A percentile compares a stretch with the other conserved stretches of the same genome.
Evolutionary conservation across 53 echinoderm and acorn worm species (phyloP).

Genomic region (Patiria pectinifera): DNA sequence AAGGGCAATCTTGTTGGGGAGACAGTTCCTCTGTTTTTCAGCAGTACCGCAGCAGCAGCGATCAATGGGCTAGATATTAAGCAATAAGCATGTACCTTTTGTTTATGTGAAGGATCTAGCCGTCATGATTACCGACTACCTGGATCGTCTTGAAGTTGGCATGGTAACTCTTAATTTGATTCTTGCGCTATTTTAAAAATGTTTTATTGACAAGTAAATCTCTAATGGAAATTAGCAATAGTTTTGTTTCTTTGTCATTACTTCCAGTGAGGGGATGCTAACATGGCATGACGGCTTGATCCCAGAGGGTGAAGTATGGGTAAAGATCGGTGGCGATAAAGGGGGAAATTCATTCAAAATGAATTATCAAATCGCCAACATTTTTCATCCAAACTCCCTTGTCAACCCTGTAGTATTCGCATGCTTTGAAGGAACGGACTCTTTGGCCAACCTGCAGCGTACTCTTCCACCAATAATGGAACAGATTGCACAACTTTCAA

Average conservation of each 20-base stretch:
- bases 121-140: slow-evolving; percentile 3
- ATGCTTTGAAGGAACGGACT: slow-evolving; percentile 13
- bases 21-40: background rate
- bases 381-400: background rate
- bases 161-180: background rate
- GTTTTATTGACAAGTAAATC: background rate
- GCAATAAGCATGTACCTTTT: background rate
- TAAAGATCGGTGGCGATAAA: slow-evolving; percentile 18
- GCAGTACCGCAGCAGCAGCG: background rate
- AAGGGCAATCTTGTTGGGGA: background rate
- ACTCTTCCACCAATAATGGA: background rate
- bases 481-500: slow-evolving; percentile 19
- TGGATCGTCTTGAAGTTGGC: slow-evolving; percentile 8
- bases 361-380: slow-evolving; percentile 16
- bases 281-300: slow-evolving; percentile 29
- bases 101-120: background rate
- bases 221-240: background rate
- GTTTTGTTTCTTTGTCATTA: background rate
- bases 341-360: slow-evolving; percentile 26
- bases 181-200: background rate
- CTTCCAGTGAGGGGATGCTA: background rate
- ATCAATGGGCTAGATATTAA: background rate
- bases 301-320: slow-evolving; percentile 1
- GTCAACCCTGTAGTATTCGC: background rate
- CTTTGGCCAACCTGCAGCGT: slow-evolving; percentile 20